Evolutionary conservation across 2,888 invertebrate genomes (phyloP).

Genomic region (Lissonota sp.): DNA sequence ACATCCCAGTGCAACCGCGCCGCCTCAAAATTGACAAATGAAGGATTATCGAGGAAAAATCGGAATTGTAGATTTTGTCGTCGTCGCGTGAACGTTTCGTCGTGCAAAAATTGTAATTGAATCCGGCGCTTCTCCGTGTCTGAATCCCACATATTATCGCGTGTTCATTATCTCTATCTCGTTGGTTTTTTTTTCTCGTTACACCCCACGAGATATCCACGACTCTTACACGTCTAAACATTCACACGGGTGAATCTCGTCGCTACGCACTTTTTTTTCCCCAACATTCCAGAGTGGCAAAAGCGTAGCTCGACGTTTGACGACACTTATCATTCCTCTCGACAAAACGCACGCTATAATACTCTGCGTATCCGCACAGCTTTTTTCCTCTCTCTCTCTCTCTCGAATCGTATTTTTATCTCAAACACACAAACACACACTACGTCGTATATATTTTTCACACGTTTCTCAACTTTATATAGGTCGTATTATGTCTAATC

Average conservation of each 20-base stretch:
- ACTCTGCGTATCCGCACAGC: no score
- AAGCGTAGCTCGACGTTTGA: no score
- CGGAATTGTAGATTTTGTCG: neutral
- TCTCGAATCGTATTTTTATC: slow-evolving; percentile 1
- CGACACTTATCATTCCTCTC: no score
- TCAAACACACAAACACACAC: neutral
- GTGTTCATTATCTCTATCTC: slow-evolving; percentile 10
- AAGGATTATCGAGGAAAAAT: neutral
- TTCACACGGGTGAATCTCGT: no score
- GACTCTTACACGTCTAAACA: no score
- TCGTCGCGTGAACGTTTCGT: slow-evolving; percentile 14
- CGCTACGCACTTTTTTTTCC: no score
- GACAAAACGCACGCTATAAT: no score
- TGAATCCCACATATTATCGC: no score
- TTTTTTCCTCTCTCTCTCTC: slow-evolving; percentile 22
- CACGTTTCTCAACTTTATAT: slow-evolving; percentile 37
- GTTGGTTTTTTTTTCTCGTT: neutral
- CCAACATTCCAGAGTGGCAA: no score
- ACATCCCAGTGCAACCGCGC: no score
- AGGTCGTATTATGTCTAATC: slow-evolving; percentile 49
- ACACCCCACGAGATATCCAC: no score
- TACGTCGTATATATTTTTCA: slow-evolving; percentile 40
- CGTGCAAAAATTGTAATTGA: slow-evolving; percentile 47
- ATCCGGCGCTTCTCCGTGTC: slow-evolving; percentile 34
- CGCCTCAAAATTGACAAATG: no score